Conservation (phyloP, 2,113 vertebrate species). For the Melospiza georgiana region DNA sequence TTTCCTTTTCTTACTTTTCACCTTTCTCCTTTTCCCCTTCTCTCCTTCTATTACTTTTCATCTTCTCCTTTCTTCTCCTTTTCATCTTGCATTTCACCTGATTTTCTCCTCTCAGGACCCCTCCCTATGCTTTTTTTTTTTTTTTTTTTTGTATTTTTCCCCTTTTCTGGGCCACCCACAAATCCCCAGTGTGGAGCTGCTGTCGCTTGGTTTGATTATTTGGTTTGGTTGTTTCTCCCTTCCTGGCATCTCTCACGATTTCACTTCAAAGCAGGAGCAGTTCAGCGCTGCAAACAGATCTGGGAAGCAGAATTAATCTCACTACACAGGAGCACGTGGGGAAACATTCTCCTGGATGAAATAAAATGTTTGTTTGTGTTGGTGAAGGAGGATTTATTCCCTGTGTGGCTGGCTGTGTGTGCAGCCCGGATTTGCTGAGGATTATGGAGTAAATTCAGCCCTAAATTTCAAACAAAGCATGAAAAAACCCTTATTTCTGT, state of each 20-base stretch:
- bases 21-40: no score
- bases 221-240: background rate
- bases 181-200: background rate
- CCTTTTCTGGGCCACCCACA: background rate
- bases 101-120: background rate
- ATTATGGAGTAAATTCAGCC: background rate
- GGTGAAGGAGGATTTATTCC: background rate
- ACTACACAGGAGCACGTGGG: background rate
- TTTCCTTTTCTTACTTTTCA: no score
- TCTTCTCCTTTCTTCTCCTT: background rate
- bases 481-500: background rate
- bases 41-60: no score
- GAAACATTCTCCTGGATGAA: background rate
- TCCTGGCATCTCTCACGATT: background rate
- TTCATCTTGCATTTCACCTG: background rate
- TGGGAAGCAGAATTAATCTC: background rate
- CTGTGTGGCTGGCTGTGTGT: no score
- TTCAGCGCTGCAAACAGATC: background rate
- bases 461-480: background rate
- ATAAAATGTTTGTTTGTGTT: background rate
- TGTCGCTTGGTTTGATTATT: background rate
- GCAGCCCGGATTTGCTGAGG: background rate
- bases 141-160: background rate
- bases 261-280: background rate
- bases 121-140: background rate